Evolutionary conservation across 2,797 vertebrate genomes (phyloP), one percentile per base, ranked within the genome.

Genomic region (Scyliorhinus canicula): DNA sequence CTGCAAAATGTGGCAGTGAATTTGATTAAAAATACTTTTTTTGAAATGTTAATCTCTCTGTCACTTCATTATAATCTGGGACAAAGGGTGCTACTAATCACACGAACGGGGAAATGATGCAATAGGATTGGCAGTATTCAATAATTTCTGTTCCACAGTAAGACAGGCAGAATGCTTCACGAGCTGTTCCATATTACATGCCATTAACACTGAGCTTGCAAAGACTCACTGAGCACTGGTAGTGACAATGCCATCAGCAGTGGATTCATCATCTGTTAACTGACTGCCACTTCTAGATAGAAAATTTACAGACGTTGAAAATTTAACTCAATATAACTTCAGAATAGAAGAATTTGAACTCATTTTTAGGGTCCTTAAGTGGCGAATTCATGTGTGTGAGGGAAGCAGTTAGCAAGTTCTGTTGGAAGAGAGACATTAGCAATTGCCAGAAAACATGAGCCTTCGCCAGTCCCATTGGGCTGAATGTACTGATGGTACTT

Each of bases 251-350:
- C 40, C 60, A 65, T 44, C 60, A 91, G 60, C 52, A 88, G 57
- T 88, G 52, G n/a, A 40, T 28, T 91, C 60, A 91, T 65, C n/a
- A 26, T 91, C 57, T 91, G n/a, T 40, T 91, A 91, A 91, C n/a
- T 26, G n/a, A 65, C 24, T 44, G 57, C 60, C 88, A 91, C 57
- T 16, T 91, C n/a, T 65, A 44, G 19, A 24, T 2, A 65, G 26
- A 50, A 40, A 63, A 65, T 65, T 91, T 44, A 3, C 19, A 65
- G 24, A 44, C 44, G 40, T 40, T 65, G n/a, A 91, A 91, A 91
- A 31, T 57, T 65, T 91, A 65, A 65, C 88, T 91, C 9, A 40
- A 40, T 63, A 65, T 2, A 65, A 14, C 24, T 65, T 91, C 21
- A 11, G 60, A 63, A 40, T 24, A 24, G 21, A 65, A 88, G 52